phyloP scores from a whole-genome alignment of 2,888 invertebrate species.

The Xestobium rufovillosum region DNA sequence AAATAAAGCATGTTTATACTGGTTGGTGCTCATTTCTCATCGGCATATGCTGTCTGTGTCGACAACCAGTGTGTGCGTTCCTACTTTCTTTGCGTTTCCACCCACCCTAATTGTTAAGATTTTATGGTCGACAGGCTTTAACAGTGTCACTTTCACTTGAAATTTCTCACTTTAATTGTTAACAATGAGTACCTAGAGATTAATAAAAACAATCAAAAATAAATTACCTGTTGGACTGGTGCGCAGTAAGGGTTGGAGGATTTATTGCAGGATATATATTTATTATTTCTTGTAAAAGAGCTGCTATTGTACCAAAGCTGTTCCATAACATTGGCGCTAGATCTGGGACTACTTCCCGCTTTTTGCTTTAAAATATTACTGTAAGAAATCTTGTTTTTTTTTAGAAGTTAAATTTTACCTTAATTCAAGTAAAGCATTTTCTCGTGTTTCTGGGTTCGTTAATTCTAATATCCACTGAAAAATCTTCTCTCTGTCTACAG shows the following conservation, averaged over 20 bases:
- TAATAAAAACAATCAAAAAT: too few species aligned
- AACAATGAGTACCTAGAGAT: too few species aligned
- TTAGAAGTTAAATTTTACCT: slow-evolving; percentile 49
- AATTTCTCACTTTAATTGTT: too few species aligned
- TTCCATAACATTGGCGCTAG: slow-evolving; percentile 99
- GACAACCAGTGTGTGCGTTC: too few species aligned
- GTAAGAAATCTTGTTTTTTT: slow-evolving; percentile 2
- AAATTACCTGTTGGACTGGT: slow-evolving; percentile 76
- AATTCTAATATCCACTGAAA: slow-evolving; percentile 89
- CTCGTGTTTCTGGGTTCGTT: slow-evolving; percentile 88
- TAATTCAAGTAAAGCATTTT: slow-evolving; percentile 92
- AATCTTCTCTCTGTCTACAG: slow-evolving; percentile 81
- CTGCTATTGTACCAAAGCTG: slow-evolving; percentile 94
- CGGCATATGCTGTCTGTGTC: too few species aligned
- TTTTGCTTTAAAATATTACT: slow-evolving; percentile 53
- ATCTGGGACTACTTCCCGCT: slow-evolving; percentile 86
- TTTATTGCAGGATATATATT: slow-evolving; percentile 98
- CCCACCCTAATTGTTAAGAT: too few species aligned
- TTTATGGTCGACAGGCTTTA: too few species aligned
- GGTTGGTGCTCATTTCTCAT: too few species aligned
- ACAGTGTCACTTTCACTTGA: too few species aligned
- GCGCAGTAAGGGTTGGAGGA: slow-evolving; percentile 94
- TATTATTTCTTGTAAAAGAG: slow-evolving; percentile 93
- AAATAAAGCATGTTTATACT: too few species aligned
- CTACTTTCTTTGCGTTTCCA: too few species aligned